Conservation (phyloP, 2,888 invertebrate species). For the Alviniconcha strummeri region DNA sequence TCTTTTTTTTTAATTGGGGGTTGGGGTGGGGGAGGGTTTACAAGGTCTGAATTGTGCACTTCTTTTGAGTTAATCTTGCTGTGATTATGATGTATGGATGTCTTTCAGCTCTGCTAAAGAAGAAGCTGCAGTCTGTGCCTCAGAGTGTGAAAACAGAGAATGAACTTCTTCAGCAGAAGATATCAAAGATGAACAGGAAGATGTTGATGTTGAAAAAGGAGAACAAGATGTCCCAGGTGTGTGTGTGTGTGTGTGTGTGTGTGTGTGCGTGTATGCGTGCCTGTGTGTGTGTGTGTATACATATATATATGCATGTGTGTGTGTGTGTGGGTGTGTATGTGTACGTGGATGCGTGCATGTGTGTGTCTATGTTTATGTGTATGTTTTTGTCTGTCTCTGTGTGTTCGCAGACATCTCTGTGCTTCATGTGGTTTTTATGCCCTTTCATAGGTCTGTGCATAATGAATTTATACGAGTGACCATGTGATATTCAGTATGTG, state of each 20-base stretch:
- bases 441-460: no score
- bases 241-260: background rate
- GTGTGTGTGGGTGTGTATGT: background rate
- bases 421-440: no score
- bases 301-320: background rate
- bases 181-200: background rate
- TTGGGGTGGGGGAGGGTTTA: no score
- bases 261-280: background rate
- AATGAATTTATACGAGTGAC: no score
- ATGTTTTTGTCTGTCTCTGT: no score
- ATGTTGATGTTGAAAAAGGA: background rate
- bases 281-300: background rate
- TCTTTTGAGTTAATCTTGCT: no score
- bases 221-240: background rate
- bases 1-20: no score
- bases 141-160: slow-evolving; percentile 16
- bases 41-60: no score
- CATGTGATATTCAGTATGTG: no score
- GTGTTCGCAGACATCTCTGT: no score
- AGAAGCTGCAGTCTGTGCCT: slow-evolving; percentile 11
- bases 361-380: no score
- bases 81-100: no score
- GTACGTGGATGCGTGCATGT: background rate
- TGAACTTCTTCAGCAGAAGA: slow-evolving; percentile 17
- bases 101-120: background rate